These are phyloP conservation scores for Australoheros facetus DNA, from an alignment of 2,797 vertebrate genomes.

Conservation along the genomic window DNA sequence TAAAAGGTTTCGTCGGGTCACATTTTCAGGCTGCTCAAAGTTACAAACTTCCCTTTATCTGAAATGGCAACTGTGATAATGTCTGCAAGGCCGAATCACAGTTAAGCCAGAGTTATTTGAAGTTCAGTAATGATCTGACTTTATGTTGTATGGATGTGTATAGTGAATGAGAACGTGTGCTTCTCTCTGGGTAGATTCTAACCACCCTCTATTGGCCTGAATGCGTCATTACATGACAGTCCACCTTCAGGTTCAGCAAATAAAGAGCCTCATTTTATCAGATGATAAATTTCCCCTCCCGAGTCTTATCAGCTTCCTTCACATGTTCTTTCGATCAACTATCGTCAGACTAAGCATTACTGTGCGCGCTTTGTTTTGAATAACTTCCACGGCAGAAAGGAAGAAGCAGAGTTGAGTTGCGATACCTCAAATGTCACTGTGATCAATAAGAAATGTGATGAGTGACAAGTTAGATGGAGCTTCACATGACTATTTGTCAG, in stretches of 20 bases:
- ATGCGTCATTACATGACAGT: conserved; percentile 69
- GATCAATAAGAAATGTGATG: conserved; percentile 50
- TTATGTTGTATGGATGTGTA: background rate
- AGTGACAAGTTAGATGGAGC: conserved; percentile 50
- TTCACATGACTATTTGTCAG: conserved; percentile 54
- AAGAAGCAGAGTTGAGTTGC: conserved; percentile 20
- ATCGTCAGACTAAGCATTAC: conserved; percentile 15
- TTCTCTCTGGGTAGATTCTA: conserved; percentile 66
- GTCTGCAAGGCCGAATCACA: background rate
- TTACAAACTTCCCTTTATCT: background rate
- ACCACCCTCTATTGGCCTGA: conserved; percentile 79
- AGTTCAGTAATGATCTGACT: background rate
- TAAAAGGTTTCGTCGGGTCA: conserved; percentile 1
- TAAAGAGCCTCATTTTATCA: conserved; percentile 30
- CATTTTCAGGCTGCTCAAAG: conserved; percentile 17
- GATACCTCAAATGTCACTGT: conserved; percentile 41
- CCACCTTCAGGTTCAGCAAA: conserved; percentile 37
- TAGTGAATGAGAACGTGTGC: background rate
- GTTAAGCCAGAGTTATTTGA: background rate
- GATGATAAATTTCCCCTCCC: conserved; percentile 19
- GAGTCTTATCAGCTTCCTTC: conserved; percentile 2
- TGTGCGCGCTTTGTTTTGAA: conserved; percentile 23
- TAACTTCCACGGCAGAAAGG: conserved; percentile 11
- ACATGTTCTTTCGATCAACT: conserved; percentile 18
- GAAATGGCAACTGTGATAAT: background rate